phyloP scores from a whole-genome alignment of 1,140 invertebrate genomes.

The Xylocopa sonorina region DNA sequence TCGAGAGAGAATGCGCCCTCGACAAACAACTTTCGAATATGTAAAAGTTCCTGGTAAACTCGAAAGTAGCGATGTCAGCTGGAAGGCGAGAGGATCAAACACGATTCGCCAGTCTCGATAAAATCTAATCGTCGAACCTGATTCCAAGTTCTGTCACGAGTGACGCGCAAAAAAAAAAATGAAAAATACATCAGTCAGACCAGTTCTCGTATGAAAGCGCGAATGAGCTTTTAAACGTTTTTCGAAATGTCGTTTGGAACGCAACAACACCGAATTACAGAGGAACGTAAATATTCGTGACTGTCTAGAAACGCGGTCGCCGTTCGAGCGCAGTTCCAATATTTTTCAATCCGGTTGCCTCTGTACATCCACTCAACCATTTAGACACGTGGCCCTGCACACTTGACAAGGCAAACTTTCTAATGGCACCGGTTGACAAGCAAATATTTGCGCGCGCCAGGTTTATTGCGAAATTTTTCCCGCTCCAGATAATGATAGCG shows the following conservation, averaged over 20 bases:
- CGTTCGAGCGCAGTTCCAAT: not conserved
- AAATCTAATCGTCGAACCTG: too few relatives aligned
- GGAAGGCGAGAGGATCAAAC: not conserved
- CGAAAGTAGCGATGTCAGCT: not conserved
- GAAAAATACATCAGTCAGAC: too few relatives aligned
- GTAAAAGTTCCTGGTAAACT: not conserved
- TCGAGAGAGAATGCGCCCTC: not conserved
- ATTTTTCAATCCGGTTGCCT: constrained; percentile 15
- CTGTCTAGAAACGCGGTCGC: not conserved
- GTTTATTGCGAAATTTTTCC: not conserved
- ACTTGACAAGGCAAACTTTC: not conserved
- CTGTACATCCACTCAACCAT: not conserved
- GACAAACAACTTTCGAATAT: not conserved
- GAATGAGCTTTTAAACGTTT: too few relatives aligned
- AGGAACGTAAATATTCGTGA: not conserved
- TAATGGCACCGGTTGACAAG: not conserved
- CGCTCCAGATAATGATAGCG: too few relatives aligned
- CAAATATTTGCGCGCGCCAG: constrained; percentile 7
- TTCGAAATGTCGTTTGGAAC: too few relatives aligned
- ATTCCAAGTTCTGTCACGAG: too few relatives aligned
- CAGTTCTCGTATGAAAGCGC: too few relatives aligned
- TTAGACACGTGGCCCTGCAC: not conserved
- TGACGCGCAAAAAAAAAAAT: too few relatives aligned
- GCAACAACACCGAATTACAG: not conserved
- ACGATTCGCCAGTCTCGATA: not conserved